Evolutionary conservation across 2,797 vertebrate species (phyloP).

Genomic region (Onychomys torridus): DNA sequence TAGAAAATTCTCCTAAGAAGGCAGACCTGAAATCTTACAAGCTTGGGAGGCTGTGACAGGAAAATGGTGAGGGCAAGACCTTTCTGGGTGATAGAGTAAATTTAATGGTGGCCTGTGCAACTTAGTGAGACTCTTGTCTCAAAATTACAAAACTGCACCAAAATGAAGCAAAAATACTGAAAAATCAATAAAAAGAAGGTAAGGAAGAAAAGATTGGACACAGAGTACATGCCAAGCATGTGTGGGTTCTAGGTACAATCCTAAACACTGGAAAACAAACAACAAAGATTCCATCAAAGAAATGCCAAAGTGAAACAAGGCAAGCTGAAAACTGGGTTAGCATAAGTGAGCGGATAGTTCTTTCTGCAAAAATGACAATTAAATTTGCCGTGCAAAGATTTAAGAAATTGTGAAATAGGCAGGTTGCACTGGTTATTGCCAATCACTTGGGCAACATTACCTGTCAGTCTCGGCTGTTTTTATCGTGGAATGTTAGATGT

Average conservation of each 20-base stretch:
- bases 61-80: background rate
- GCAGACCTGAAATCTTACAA: background rate
- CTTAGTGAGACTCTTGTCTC: background rate
- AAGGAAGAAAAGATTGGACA: background rate
- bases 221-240: background rate
- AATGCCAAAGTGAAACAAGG: background rate
- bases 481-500: constrained; percentile 75
- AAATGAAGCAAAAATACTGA: background rate
- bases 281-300: background rate
- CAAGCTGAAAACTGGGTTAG: background rate
- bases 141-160: background rate
- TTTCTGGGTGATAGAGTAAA: background rate
- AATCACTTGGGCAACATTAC: constrained; percentile 72
- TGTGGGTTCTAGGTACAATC: no score
- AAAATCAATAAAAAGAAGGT: background rate
- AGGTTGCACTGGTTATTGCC: constrained; percentile 59
- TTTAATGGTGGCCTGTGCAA: background rate
- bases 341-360: background rate
- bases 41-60: background rate
- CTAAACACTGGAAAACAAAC: background rate
- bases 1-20: background rate
- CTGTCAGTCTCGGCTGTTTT: constrained; percentile 74
- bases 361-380: background rate
- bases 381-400: constrained; percentile 44
- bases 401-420: constrained; percentile 6